Percentiles rank a stretch among this genome's conserved stretches.
Conservation (phyloP, 2,797 vertebrate genomes). For the Sarcoramphus papa region DNA sequence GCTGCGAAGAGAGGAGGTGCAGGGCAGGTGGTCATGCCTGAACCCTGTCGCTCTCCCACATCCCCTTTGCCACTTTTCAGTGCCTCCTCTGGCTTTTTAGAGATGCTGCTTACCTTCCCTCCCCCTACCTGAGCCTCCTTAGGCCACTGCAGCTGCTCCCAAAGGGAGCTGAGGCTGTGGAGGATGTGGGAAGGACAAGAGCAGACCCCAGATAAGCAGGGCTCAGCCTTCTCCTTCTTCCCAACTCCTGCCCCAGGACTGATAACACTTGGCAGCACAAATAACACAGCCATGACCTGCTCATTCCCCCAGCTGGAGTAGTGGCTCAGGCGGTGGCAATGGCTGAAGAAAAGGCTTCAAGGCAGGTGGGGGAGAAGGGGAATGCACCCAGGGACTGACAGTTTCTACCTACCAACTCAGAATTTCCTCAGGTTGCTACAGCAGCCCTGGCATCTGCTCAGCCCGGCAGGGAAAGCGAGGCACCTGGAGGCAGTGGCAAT, state of each 20-base stretch:
- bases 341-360: neutral
- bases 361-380: neutral
- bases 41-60: fast-evolving
- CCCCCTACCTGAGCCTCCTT: neutral
- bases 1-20: neutral
- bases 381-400: neutral
- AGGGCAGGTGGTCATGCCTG: neutral
- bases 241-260: neutral
- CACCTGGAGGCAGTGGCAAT: fast-evolving
- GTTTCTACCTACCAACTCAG: neutral
- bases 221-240: neutral
- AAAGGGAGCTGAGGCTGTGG: neutral
- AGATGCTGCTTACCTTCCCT: neutral
- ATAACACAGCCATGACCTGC: neutral
- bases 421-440: neutral
- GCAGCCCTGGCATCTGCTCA: neutral
- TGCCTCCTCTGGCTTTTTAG: neutral
- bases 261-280: neutral
- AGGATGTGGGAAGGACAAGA: neutral
- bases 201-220: neutral
- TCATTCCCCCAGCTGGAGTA: neutral
- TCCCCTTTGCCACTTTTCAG: neutral
- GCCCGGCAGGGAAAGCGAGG: neutral
- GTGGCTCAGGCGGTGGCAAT: neutral
- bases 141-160: neutral